Evolutionary conservation across 2,797 vertebrate species (phyloP).

Genomic region (Darevskia mixta): DNA sequence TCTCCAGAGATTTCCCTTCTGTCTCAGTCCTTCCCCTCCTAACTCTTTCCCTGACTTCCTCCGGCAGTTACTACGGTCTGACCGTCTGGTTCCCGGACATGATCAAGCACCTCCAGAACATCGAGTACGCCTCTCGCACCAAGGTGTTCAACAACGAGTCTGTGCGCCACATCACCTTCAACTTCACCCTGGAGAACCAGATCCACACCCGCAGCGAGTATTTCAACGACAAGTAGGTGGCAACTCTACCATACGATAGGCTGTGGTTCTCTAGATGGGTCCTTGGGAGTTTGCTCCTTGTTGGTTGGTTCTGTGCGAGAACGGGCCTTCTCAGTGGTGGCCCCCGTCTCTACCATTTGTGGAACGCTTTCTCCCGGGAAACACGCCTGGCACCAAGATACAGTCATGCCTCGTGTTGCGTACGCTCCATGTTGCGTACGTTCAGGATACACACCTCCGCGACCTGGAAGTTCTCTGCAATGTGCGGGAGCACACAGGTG

Average conservation of each 20-base stretch:
- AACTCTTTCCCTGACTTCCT: neutral
- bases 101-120: constrained; percentile 96
- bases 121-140: constrained; percentile 91
- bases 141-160: constrained; percentile 92
- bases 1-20: neutral
- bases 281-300: neutral
- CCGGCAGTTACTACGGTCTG: constrained; percentile 92
- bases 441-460: too few relatives aligned
- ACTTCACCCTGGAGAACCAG: constrained; percentile 98
- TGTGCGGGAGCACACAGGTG: too few relatives aligned
- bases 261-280: neutral
- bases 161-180: constrained; percentile 94
- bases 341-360: too few relatives aligned
- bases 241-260: too few relatives aligned
- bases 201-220: constrained; percentile 93
- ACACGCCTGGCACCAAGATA: too few relatives aligned
- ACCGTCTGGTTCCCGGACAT: constrained; percentile 99
- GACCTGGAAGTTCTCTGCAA: too few relatives aligned
- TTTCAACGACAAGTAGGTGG: constrained; percentile 94
- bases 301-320: neutral
- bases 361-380: too few relatives aligned
- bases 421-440: too few relatives aligned
- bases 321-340: too few relatives aligned
- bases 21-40: neutral
- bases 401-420: too few relatives aligned